Evolutionary conservation across 1,140 invertebrate species (phyloP).

Genomic region (Phocides pigmalion): DNA sequence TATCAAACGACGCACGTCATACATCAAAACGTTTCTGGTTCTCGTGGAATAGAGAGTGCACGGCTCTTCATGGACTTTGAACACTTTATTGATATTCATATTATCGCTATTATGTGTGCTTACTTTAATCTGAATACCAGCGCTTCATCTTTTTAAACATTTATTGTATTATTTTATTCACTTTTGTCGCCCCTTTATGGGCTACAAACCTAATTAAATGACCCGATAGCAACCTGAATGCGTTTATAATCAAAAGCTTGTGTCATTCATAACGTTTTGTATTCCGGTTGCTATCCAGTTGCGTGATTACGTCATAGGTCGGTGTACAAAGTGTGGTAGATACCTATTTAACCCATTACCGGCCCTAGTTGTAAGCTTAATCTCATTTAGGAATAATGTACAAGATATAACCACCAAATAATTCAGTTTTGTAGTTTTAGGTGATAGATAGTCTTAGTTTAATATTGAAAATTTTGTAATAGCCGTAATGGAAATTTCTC

Average conservation of each 20-base stretch:
- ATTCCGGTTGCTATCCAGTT: slow-evolving; percentile 14
- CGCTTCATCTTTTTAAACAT: slow-evolving; percentile 26
- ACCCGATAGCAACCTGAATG: neutral
- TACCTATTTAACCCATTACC: slow-evolving; percentile 23
- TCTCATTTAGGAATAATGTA: slow-evolving; percentile 76
- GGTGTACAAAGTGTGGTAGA: slow-evolving; percentile 38
- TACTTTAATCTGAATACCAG: slow-evolving; percentile 40
- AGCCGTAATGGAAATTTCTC: slow-evolving; percentile 42
- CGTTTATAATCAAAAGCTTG: neutral
- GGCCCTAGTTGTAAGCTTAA: slow-evolving; percentile 48
- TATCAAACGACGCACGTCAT: slow-evolving; percentile 39
- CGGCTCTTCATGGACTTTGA: slow-evolving; percentile 48
- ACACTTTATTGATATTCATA: slow-evolving; percentile 37
- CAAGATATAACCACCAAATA: slow-evolving; percentile 81
- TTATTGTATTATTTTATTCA: slow-evolving; percentile 11
- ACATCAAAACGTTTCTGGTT: slow-evolving; percentile 35
- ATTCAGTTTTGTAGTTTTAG: slow-evolving; percentile 70
- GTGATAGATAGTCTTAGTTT: slow-evolving; percentile 54
- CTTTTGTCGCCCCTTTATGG: slow-evolving; percentile 1
- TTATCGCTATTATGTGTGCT: slow-evolving; percentile 43
- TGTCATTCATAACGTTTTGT: neutral
- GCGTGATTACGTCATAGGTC: slow-evolving; percentile 7
- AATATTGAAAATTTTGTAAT: slow-evolving; percentile 51
- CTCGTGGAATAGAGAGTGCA: slow-evolving; percentile 42
- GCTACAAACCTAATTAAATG: slow-evolving; percentile 5